Conservation (phyloP, 2,113 vertebrate species). For the Brachypodius melanocephalos region DNA sequence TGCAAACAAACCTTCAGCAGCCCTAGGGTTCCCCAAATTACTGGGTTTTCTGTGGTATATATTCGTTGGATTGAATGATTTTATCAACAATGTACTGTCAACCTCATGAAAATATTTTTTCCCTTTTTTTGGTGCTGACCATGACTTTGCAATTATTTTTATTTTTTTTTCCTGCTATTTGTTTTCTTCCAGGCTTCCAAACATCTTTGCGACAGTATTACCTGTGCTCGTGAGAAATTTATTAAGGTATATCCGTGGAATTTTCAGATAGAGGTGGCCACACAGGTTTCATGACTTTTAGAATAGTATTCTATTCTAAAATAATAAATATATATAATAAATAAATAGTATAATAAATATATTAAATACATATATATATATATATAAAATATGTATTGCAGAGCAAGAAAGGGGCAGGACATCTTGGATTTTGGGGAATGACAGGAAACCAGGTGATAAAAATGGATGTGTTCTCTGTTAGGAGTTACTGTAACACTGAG, state of each 20-base stretch:
- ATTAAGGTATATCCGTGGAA: neutral
- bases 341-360: too few relatives aligned
- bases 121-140: fast-evolving
- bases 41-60: neutral
- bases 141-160: neutral
- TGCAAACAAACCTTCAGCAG: neutral
- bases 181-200: neutral
- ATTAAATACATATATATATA: too few relatives aligned
- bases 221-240: neutral
- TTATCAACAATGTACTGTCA: neutral
- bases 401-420: neutral
- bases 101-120: neutral
- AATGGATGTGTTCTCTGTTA: neutral
- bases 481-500: neutral
- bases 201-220: neutral
- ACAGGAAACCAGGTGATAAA: neutral
- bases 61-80: neutral
- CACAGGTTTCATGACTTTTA: neutral
- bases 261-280: neutral
- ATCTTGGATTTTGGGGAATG: neutral
- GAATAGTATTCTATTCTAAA: too few relatives aligned
- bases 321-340: too few relatives aligned
- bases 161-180: neutral
- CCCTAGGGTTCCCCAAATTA: neutral
- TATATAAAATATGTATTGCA: too few relatives aligned